Conservation (phyloP, 2,888 invertebrate genomes). For the Calliscelio sp. region DNA sequence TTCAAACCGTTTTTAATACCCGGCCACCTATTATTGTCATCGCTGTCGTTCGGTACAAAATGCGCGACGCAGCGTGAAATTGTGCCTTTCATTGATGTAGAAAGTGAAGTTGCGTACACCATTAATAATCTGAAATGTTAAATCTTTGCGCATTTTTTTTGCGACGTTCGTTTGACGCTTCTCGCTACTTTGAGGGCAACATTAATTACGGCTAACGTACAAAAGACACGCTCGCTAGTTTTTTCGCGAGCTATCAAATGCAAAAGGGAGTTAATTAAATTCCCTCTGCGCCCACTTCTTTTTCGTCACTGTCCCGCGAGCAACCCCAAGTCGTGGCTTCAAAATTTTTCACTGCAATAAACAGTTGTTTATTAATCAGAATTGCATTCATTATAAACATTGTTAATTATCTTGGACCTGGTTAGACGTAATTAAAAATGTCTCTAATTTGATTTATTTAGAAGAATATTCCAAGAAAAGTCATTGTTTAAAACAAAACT, state of each 20-base stretch:
- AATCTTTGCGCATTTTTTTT: constrained; percentile 51
- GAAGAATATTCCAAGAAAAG: too few species aligned
- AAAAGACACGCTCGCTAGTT: constrained; percentile 79
- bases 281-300: constrained; percentile 72
- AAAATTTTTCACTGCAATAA: constrained; percentile 34
- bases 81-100: constrained; percentile 50
- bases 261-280: constrained; percentile 84
- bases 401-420: not conserved
- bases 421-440: too few species aligned
- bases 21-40: constrained; percentile 55
- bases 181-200: constrained; percentile 69
- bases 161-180: constrained; percentile 44
- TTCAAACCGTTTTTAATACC: constrained; percentile 55
- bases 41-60: constrained; percentile 45
- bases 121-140: constrained; percentile 62
- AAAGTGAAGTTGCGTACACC: constrained; percentile 48
- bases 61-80: constrained; percentile 36
- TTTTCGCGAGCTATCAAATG: constrained; percentile 81
- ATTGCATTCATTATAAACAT: too few species aligned
- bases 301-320: constrained; percentile 42
- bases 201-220: constrained; percentile 79
- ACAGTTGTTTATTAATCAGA: constrained; percentile 80
- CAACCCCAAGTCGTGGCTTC: not conserved
- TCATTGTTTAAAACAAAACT: too few species aligned
- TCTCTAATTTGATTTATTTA: too few species aligned